These are phyloP conservation scores for Catocala nupta DNA, from an alignment of 2,888 invertebrate species.

Conservation along the genomic window DNA sequence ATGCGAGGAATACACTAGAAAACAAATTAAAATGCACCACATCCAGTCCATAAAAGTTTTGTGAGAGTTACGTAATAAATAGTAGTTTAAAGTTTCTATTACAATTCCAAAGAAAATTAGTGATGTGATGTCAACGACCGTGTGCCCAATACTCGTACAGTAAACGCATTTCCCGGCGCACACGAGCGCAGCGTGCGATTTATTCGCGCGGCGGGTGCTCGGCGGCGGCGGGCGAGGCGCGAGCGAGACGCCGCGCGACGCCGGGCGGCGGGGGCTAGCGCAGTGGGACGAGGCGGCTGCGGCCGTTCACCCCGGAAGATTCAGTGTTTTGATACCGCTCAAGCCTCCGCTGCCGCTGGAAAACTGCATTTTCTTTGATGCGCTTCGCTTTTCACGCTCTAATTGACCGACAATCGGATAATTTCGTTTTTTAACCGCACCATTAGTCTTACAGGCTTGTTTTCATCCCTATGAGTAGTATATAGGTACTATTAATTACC, in stretches of 20 bases:
- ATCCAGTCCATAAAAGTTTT: constrained; percentile 5
- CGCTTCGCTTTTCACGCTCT: constrained; percentile 85
- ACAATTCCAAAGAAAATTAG: constrained; percentile 69
- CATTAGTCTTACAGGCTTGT: constrained; percentile 19
- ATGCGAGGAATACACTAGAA: not conserved
- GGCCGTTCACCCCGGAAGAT: constrained; percentile 87
- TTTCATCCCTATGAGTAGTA: not conserved
- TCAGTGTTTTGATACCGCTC: constrained; percentile 86
- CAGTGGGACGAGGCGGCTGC: constrained; percentile 69
- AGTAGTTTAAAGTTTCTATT: constrained; percentile 28
- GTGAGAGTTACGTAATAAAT: constrained; percentile 22
- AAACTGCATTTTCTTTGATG: constrained; percentile 86
- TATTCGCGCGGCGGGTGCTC: constrained; percentile 68
- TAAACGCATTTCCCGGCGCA: constrained; percentile 84
- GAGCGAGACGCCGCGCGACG: constrained; percentile 59
- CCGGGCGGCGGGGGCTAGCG: constrained; percentile 70
- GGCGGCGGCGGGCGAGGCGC: constrained; percentile 63
- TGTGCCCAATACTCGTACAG: constrained; percentile 82
- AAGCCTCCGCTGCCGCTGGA: constrained; percentile 80
- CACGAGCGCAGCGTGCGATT: constrained; percentile 76
- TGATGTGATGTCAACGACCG: constrained; percentile 81
- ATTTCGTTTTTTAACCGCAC: constrained; percentile 62
- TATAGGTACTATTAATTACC: too few species aligned
- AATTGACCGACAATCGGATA: constrained; percentile 72
- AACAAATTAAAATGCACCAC: constrained; percentile 10